Conservation (phyloP, 92 coral and sea anemone species). For the Galaxea fascicularis region DNA sequence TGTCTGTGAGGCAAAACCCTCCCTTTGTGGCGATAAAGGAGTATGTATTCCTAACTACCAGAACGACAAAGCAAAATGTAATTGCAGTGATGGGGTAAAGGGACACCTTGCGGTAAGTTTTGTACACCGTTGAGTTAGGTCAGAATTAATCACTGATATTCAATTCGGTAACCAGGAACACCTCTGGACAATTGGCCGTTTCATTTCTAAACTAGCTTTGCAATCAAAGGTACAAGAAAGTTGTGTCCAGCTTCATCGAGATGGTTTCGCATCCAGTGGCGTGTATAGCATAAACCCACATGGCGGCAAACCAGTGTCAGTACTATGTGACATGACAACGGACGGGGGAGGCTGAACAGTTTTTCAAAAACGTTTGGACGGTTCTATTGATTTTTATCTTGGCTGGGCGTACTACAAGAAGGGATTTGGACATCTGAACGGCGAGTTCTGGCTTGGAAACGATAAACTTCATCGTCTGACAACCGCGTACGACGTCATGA, state of each 20-base stretch:
- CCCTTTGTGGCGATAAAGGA: not conserved
- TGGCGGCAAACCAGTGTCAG: not conserved
- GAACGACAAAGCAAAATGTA: not conserved
- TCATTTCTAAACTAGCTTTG: not conserved
- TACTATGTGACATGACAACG: not conserved
- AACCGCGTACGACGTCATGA: not conserved
- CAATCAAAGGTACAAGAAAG: not conserved
- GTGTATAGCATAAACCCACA: not conserved
- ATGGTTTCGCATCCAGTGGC: not conserved
- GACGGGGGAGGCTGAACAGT: not conserved
- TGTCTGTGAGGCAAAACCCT: not conserved
- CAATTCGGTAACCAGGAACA: too few relatives aligned
- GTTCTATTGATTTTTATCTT: too few relatives aligned
- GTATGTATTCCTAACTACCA: not conserved
- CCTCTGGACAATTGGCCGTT: too few relatives aligned
- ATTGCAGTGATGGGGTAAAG: not conserved
- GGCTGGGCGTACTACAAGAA: too few relatives aligned
- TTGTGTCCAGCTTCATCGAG: not conserved
- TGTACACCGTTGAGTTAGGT: too few relatives aligned
- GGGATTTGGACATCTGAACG: not conserved
- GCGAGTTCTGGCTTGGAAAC: conserved; percentile 8
- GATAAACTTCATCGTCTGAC: not conserved
- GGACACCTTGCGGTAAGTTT: not conserved
- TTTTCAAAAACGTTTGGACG: too few relatives aligned
- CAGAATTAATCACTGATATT: too few relatives aligned